Base-by-base conservation (phyloP, 1,140 invertebrate species). In the Pseudomyrmex cubaensis region DNA sequence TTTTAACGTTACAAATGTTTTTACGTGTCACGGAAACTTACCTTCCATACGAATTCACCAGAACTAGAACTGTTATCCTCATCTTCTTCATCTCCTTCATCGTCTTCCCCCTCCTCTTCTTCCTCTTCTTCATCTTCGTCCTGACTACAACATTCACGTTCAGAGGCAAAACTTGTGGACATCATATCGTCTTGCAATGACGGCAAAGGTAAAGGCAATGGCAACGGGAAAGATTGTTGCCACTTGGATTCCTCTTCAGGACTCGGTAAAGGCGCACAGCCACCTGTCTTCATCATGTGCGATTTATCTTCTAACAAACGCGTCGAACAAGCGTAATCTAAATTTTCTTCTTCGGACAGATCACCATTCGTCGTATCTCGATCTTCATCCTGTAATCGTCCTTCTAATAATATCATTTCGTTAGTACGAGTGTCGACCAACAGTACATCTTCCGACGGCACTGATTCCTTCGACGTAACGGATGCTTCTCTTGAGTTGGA, bases 21-120 rank as follows among this genome's bases (percentile, higher is more conserved):
- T 35, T 69, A 35, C 5, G 25, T 4, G 8, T 2, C 57, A 61
- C 66, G 76, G 59, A 85, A 35, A 35, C 56, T 17, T 91, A 97
- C 96, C 95, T 96, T 97, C 97, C 97, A 97, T 63, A 97, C 96
- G 90, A 97, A 97, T 92, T 97, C 97, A 13, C 96, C 96, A 87
- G 96, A 97, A 17, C 96, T 97, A 1, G 95, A 95, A 57, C 94
- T 95, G 57, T 93, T 94, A 20, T 94, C 93, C 15, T 94, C 94
- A 9, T 93, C 92, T 25, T 92, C 87, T 4, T 80, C 84, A 44
- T 89, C 84, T 69, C 44, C 73, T 2, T 75, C 84, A 25, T 84
- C 83, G 35, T 92, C 84, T 15, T 90, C 85, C 8, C 87, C 91
- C 12, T 88, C 90, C 0, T 87, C 90, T 10, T 90, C 89, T 25